These are phyloP conservation scores for Heliothis subflexa DNA, from an alignment of 1,140 invertebrate species.

Conservation along the genomic window DNA sequence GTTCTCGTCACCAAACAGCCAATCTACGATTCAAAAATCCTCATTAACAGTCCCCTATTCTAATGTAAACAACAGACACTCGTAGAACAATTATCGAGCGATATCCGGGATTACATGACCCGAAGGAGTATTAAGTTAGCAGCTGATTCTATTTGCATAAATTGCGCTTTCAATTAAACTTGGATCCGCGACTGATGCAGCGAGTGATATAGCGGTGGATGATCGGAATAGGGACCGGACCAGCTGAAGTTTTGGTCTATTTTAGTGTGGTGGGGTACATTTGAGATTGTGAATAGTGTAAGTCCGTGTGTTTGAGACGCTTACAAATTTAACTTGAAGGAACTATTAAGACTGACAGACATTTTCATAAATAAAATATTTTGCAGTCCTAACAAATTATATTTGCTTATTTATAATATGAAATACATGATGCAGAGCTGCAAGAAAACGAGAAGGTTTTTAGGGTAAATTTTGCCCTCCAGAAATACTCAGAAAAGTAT, in stretches of 20 bases:
- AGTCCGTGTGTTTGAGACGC: no score
- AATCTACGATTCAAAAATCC: background rate
- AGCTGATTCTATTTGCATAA: slow-evolving; percentile 48
- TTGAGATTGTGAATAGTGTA: background rate
- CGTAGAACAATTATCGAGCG: slow-evolving; percentile 51
- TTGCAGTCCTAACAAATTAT: no score
- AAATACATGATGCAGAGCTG: no score
- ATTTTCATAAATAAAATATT: no score
- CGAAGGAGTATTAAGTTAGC: slow-evolving; percentile 46
- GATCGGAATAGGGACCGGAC: slow-evolving; percentile 1
- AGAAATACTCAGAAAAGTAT: no score
- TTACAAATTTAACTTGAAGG: no score
- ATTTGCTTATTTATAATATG: no score
- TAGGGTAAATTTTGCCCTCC: no score
- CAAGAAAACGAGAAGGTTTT: no score
- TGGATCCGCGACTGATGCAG: slow-evolving; percentile 43
- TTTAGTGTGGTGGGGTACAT: background rate
- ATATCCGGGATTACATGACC: slow-evolving; percentile 52
- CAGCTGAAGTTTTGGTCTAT: background rate
- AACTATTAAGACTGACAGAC: no score
- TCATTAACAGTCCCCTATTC: slow-evolving; percentile 16
- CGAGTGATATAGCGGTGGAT: background rate
- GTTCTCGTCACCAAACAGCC: background rate
- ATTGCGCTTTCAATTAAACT: slow-evolving; percentile 56
- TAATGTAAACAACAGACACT: slow-evolving; percentile 47